These are phyloP conservation scores for Phaedon cochleariae DNA, from an alignment of 2,888 invertebrate genomes.

Conservation along the genomic window DNA sequence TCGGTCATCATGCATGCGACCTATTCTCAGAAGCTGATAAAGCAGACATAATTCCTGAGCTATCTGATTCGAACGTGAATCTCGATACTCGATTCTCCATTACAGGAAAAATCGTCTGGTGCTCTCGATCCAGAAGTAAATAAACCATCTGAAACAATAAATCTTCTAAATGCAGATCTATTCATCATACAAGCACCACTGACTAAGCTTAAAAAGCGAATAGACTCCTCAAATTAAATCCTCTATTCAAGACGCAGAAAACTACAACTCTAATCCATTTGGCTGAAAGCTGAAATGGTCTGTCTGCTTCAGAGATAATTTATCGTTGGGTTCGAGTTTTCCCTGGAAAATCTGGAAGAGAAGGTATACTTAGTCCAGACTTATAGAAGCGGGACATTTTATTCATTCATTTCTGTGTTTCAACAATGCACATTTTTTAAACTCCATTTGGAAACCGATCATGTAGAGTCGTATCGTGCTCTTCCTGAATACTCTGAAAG, in stretches of 20 bases:
- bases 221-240: slow-evolving; percentile 39
- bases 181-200: slow-evolving; percentile 41
- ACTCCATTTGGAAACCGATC: no score
- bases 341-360: neutral
- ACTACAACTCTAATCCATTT: slow-evolving; percentile 37
- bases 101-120: slow-evolving; percentile 24
- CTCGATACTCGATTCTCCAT: slow-evolving; percentile 23
- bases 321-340: slow-evolving; percentile 21
- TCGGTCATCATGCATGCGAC: no score
- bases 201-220: slow-evolving; percentile 35
- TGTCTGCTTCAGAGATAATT: slow-evolving; percentile 30
- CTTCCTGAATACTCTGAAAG: no score
- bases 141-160: slow-evolving; percentile 39
- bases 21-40: no score
- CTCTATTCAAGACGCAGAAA: slow-evolving; percentile 36
- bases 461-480: no score
- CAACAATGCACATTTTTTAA: no score
- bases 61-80: slow-evolving; percentile 26
- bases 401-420: neutral
- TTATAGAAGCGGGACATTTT: no score
- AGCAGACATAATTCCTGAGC: slow-evolving; percentile 28
- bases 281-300: slow-evolving; percentile 31
- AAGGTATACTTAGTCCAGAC: no score
- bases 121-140: slow-evolving; percentile 36
- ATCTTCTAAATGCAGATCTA: slow-evolving; percentile 40